Percentiles rank a stretch among this genome's conserved stretches.
phyloP scores from a whole-genome alignment of 2,888 invertebrate genomes.

The Eristalis intricaria region DNA sequence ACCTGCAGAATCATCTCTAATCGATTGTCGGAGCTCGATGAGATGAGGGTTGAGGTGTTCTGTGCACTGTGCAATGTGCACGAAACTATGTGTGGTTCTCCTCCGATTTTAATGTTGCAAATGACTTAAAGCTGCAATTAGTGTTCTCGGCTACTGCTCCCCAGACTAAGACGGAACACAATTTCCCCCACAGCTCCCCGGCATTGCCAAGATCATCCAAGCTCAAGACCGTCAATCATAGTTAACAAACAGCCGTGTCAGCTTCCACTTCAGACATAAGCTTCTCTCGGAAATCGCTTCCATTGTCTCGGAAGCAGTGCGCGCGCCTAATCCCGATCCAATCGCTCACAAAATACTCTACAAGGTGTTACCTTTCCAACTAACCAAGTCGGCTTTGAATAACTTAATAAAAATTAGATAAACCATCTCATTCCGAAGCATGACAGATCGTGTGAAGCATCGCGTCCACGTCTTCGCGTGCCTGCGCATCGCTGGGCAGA shows the following conservation, averaged over 20 bases:
- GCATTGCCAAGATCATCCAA: not conserved
- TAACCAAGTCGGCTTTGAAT: not conserved
- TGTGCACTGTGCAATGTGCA: too few species aligned
- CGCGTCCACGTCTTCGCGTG: too few species aligned
- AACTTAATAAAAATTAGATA: not conserved
- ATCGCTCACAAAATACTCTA: not conserved
- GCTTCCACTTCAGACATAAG: not conserved
- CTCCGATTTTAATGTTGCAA: too few species aligned
- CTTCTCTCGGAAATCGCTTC: not conserved
- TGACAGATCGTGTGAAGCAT: not conserved
- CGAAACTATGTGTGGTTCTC: too few species aligned
- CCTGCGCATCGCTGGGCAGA: not conserved
- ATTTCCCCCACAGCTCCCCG: too few species aligned
- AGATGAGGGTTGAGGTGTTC: too few species aligned
- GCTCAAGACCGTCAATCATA: not conserved
- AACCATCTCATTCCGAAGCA: not conserved
- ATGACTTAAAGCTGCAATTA: too few species aligned
- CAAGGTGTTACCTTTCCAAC: not conserved
- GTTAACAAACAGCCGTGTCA: not conserved
- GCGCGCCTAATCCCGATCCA: not conserved
- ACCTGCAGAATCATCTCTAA: too few species aligned
- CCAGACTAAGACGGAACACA: too few species aligned
- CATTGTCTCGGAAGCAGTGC: not conserved
- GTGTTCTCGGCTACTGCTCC: too few species aligned
- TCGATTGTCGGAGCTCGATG: too few species aligned